Base-by-base conservation (phyloP, 2,113 vertebrate species). In the Apeltes quadracus region DNA sequence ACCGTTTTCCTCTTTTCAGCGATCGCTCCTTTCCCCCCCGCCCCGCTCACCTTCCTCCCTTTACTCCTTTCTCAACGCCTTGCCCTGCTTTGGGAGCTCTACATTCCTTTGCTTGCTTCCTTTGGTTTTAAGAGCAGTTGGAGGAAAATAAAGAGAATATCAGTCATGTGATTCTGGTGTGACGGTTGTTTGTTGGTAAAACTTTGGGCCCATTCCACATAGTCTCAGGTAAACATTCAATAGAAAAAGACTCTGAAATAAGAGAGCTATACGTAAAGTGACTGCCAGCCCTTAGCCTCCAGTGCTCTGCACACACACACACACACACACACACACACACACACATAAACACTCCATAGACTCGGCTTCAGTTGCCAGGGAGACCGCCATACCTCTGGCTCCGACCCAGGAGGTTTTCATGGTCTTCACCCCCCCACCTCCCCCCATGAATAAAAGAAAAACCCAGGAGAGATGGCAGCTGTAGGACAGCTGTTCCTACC, bases 301-400 rank as follows among this genome's bases (percentile, higher is more conserved):
- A n/a, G 46, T 59, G 16, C 72, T 82, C 83, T 72, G 90, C 73
- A 74, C n/a, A 72, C 61, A 63, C 29, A 67, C 71, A 76, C 63
- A 76, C 71, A 71, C 58, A 69, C 32, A 73, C 62, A 69, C n/a
- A 73, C 71, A 76, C 58, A 78, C 71, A 67, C 57, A 62, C 23
- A 61, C 16, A 70, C 29, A 57, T 29, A 78, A 44, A 71, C 57
- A 46, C 34, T 56, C 18, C 62, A 58, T n/a, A 85, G 94, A 93
- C 95, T 88, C 74, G 51, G 82, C 89, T 94, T 93, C 84, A 88
- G 96, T 96, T 97, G 94, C 96, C 93, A 96, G 90, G 93, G 96
- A 95, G 94, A 96, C 96, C 93, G 92, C 94, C 96, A 96, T 96
- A 96, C 95, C 95, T 96, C 48, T 93, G 94, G 94, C 92, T 94